Evolutionary conservation across 2,797 vertebrate genomes (phyloP).

Genomic region (Coccyzus lansbergi): DNA sequence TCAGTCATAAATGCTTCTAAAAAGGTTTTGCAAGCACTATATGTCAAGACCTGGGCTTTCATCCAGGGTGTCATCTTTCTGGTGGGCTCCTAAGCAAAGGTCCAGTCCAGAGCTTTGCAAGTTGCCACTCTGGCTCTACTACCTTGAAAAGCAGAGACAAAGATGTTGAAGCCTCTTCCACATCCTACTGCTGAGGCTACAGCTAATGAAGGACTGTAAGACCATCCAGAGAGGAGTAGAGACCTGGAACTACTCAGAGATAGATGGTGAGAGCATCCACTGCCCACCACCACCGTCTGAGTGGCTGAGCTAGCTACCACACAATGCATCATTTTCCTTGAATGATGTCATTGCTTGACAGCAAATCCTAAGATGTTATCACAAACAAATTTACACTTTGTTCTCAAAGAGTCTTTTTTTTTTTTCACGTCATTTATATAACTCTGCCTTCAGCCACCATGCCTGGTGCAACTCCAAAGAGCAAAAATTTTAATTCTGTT

Average conservation of each 20-base stretch:
- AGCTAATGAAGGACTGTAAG: not conserved
- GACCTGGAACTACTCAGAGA: not conserved
- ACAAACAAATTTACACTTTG: not conserved
- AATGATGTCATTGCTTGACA: not conserved
- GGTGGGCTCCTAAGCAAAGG: not conserved
- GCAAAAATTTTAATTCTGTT: not conserved
- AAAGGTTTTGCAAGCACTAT: not conserved
- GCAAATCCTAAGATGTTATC: not conserved
- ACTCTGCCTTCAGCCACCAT: not conserved
- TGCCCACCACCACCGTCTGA: not conserved
- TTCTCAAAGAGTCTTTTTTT: not conserved
- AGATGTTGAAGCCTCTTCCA: not conserved
- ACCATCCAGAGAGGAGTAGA: not conserved
- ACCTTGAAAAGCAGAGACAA: not conserved
- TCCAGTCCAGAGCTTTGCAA: not conserved
- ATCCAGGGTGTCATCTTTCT: not conserved
- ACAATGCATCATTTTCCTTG: not conserved
- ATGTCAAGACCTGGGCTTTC: not conserved
- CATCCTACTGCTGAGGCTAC: not conserved
- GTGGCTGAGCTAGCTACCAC: not conserved
- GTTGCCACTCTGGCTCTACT: not conserved
- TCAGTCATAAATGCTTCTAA: not conserved
- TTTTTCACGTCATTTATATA: not conserved
- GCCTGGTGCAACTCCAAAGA: not conserved
- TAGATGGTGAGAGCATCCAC: not conserved